phyloP scores from a whole-genome alignment of 2,797 vertebrate genomes.

The Myripristis murdjan region DNA sequence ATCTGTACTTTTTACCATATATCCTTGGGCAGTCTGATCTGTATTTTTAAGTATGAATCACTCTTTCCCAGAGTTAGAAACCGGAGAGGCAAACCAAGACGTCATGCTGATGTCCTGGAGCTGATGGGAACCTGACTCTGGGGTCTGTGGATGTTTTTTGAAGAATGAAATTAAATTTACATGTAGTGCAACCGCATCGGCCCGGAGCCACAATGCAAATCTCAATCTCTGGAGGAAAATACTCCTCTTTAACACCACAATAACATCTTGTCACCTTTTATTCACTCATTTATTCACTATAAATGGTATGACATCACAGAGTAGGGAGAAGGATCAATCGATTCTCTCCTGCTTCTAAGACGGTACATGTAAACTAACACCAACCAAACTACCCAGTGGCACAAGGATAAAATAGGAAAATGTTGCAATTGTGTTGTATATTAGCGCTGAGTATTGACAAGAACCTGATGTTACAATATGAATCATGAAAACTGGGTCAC shows the following conservation, averaged over 20 bases:
- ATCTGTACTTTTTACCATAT: neutral
- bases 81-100: constrained; percentile 1
- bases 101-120: neutral
- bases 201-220: neutral
- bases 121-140: neutral
- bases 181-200: neutral
- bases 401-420: constrained; percentile 25
- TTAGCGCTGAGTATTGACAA: too few species aligned
- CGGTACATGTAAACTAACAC: neutral
- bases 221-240: neutral
- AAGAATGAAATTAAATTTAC: constrained; percentile 22
- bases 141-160: neutral
- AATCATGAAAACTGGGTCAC: too few species aligned
- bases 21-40: neutral
- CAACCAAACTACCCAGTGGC: neutral
- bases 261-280: constrained; percentile 49
- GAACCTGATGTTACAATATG: too few species aligned
- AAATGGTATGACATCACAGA: neutral
- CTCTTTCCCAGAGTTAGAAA: neutral
- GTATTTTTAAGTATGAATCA: neutral
- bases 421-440: constrained; percentile 32
- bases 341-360: neutral
- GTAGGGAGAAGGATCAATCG: too few species aligned
- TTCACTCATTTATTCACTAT: constrained; percentile 37
- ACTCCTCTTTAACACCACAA: neutral